phyloP scores from a whole-genome alignment of 2,888 invertebrate genomes.

The Mythimna impura region DNA sequence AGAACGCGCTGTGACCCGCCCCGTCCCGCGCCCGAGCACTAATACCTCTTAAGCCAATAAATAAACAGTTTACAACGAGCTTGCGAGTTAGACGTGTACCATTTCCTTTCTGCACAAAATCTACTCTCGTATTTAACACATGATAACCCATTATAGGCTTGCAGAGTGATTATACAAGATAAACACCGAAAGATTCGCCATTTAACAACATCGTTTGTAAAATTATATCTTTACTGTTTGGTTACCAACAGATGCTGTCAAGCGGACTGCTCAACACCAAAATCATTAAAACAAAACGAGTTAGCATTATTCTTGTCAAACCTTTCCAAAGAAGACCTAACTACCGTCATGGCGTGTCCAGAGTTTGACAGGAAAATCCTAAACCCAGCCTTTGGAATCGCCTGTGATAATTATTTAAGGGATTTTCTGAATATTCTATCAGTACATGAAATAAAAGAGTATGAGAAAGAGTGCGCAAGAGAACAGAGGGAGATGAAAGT shows the following conservation, averaged over 20 bases:
- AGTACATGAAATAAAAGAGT: constrained; percentile 80
- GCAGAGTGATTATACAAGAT: too few species aligned
- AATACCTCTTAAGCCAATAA: too few species aligned
- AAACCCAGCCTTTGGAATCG: constrained; percentile 86
- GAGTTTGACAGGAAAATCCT: constrained; percentile 89
- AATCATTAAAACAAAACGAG: constrained; percentile 79
- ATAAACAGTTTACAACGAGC: too few species aligned
- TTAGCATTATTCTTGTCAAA: constrained; percentile 80
- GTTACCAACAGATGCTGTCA: constrained; percentile 81
- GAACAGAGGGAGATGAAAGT: constrained; percentile 76
- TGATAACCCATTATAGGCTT: too few species aligned
- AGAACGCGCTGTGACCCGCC: too few species aligned
- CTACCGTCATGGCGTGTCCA: constrained; percentile 84
- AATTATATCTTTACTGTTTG: background rate
- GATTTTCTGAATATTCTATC: constrained; percentile 81
- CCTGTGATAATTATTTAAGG: constrained; percentile 86
- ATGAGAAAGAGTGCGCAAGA: constrained; percentile 78
- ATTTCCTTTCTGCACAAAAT: too few species aligned
- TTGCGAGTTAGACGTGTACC: too few species aligned
- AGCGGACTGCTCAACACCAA: constrained; percentile 74
- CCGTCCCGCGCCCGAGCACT: too few species aligned
- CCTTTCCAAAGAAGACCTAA: constrained; percentile 80
- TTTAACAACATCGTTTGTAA: background rate
- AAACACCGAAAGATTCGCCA: background rate
- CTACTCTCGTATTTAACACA: too few species aligned